Evolutionary conservation across 2,113 vertebrate genomes (phyloP), one percentile per base, ranked within the genome.

Genomic region (Calyptommatus sinebrachiatus): DNA sequence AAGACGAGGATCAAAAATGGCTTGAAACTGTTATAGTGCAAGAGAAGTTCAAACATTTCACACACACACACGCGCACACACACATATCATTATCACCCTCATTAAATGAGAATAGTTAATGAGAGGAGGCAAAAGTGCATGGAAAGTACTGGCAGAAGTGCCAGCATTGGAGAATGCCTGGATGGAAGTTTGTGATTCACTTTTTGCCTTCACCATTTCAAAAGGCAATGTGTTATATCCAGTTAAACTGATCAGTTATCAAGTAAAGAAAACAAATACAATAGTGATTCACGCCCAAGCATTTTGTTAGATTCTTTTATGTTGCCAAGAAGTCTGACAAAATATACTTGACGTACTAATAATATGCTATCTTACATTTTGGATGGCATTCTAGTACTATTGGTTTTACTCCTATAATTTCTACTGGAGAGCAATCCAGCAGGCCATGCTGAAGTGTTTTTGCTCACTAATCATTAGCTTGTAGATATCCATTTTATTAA

Each of bases 331-430:
- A 57, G 81, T 79, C 66, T 14, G 65, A 78, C 8, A 45, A 21
- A 18, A 86, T 26, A 1, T 45, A 77, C 11, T 62, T 74, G 41
- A 5, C 66, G 72, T 84, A 78, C 71, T 57, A 80, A 70, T 31
- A 61, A 28, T 10, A 73, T 62, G 81, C 48, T 66, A 60, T 79
- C 79, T 84, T 18, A 26, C 14, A 11, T n/a, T 66, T 22, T 11
- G 84, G 53, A 28, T 0, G 0, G 5, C 78, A 46, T 29, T n/a
- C 84, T 85, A 60, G 6, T 7, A 73, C 28, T 48, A 10, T 46
- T 31, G 76, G 26, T 57, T 79, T 83, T 76, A 82, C 69, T 26
- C 45, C 61, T 22, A 22, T 63, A 48, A 31, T 71, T 0, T 4
- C 31, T 76, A 71, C 61, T 28, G 78, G 12, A 69, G n/a, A 21